Evolutionary conservation across 2,113 vertebrate species (phyloP).

Genomic region (Heliornis fulica): DNA sequence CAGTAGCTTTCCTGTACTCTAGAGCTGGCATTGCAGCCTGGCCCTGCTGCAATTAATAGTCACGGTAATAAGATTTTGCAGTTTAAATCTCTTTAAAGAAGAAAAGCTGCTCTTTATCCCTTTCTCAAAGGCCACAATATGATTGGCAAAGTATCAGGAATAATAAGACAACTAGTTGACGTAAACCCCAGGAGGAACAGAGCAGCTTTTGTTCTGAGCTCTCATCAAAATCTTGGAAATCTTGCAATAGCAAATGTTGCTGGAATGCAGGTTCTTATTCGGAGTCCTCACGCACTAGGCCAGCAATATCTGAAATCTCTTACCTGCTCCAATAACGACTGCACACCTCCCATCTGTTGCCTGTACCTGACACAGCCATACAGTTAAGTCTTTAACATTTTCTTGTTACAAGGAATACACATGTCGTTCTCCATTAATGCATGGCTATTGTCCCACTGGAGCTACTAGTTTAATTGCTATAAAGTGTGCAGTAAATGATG

Average conservation of each 20-base stretch:
- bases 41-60: not conserved
- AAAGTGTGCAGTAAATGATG: not conserved
- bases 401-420: not conserved
- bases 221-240: constrained; percentile 63
- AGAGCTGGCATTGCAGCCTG: not conserved
- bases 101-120: constrained; percentile 67
- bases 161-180: constrained; percentile 71
- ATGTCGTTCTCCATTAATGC: not conserved
- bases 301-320: constrained; percentile 43
- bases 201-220: constrained; percentile 68
- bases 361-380: not conserved
- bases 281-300: constrained; percentile 17
- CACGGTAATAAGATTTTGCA: constrained; percentile 29
- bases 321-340: constrained; percentile 18
- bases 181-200: constrained; percentile 71
- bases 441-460: not conserved
- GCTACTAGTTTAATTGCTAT: not conserved
- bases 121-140: constrained; percentile 66
- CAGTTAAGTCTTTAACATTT: not conserved
- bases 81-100: constrained; percentile 53
- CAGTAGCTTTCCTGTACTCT: not conserved
- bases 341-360: constrained; percentile 7
- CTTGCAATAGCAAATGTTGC: constrained; percentile 55
- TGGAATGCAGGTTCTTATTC: constrained; percentile 47
- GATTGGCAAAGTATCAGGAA: constrained; percentile 76